Evolutionary conservation across 2,888 invertebrate genomes (phyloP).

Genomic region (Ophraella communa): DNA sequence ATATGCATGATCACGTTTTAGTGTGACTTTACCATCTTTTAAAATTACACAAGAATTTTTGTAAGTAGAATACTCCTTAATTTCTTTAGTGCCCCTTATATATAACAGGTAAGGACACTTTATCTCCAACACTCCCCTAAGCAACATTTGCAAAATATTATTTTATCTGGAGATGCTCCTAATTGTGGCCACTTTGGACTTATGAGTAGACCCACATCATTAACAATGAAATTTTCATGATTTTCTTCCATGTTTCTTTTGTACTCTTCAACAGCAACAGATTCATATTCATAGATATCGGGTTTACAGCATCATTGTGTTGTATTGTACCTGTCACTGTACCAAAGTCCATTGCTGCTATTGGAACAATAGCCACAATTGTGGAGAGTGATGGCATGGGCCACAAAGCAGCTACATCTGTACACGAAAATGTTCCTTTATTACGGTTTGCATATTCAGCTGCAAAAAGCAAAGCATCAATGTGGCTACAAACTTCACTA

Average conservation of each 20-base stretch:
- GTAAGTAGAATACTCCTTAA: background rate
- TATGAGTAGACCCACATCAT: constrained; percentile 24
- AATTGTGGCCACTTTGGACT: constrained; percentile 28
- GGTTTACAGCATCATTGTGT: constrained; percentile 11
- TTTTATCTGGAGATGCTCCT: constrained; percentile 35
- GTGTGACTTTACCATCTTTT: background rate
- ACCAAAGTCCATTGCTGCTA: constrained; percentile 23
- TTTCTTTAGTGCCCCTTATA: background rate
- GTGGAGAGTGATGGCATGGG: constrained; percentile 19
- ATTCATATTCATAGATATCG: constrained; percentile 4
- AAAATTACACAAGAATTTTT: constrained; percentile 8
- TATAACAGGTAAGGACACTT: constrained; percentile 31
- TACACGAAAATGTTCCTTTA: background rate
- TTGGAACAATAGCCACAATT: constrained; percentile 12
- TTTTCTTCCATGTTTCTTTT: constrained; percentile 11
- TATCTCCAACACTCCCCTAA: constrained; percentile 28
- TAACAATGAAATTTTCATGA: constrained; percentile 23
- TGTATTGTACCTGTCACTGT: background rate
- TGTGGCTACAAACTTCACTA: background rate
- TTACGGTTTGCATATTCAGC: background rate
- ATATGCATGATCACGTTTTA: constrained; percentile 24
- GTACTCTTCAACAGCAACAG: constrained; percentile 4
- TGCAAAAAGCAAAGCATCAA: background rate
- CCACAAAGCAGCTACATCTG: constrained; percentile 11
- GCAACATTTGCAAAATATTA: constrained; percentile 34